Conservation (phyloP, 2,113 vertebrate species). For the Carassius gibelio region DNA sequence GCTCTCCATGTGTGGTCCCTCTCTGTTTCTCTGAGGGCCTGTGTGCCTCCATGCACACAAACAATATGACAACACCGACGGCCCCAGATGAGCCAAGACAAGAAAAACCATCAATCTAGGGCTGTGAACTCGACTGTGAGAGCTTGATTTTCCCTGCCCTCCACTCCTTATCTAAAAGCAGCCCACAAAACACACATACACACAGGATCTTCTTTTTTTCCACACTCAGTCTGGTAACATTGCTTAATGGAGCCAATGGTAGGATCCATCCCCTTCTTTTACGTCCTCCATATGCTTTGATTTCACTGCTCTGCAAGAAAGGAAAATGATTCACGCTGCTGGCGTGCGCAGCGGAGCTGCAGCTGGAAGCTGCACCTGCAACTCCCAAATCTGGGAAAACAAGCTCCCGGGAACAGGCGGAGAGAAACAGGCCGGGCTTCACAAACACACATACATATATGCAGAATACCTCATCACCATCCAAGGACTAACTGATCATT, state of each 20-base stretch:
- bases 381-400: slow-evolving; percentile 62
- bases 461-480: slow-evolving; percentile 34
- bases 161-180: neutral
- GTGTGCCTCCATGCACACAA: slow-evolving; percentile 37
- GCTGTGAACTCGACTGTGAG: slow-evolving; percentile 30
- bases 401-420: slow-evolving; percentile 66
- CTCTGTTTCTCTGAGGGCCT: slow-evolving; percentile 34
- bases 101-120: slow-evolving; percentile 38
- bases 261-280: slow-evolving; percentile 55
- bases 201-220: slow-evolving; percentile 9
- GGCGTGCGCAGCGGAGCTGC: slow-evolving; percentile 70
- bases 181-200: neutral
- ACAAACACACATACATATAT: slow-evolving; percentile 38
- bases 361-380: slow-evolving; percentile 78
- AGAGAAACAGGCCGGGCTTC: slow-evolving; percentile 38
- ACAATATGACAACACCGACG: slow-evolving; percentile 45
- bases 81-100: slow-evolving; percentile 46
- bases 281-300: slow-evolving; percentile 67
- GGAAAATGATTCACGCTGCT: slow-evolving; percentile 71
- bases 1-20: slow-evolving; percentile 50
- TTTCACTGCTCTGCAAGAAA: slow-evolving; percentile 60
- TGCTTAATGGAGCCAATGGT: slow-evolving; percentile 53
- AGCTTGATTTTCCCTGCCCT: slow-evolving; percentile 23
- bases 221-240: slow-evolving; percentile 43
- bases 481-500: slow-evolving; percentile 47